Percentiles rank a stretch among this genome's conserved stretches.
phyloP scores from a whole-genome alignment of 2,888 invertebrate species.

The Ormyrus pomaceus region DNA sequence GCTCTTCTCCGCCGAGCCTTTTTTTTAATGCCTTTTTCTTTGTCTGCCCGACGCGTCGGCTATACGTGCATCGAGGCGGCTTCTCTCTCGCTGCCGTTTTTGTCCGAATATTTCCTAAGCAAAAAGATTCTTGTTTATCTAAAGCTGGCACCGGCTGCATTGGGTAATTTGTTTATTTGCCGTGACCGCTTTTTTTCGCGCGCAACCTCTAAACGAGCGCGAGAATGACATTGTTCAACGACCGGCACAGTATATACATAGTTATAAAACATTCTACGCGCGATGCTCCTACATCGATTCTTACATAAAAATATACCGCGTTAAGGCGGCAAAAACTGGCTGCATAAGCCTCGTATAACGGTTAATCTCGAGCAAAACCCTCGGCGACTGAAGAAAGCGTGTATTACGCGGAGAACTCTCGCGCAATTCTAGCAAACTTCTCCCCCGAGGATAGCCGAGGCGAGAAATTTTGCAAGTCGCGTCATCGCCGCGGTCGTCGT shows the following conservation, averaged over 20 bases:
- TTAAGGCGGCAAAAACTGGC: too few relatives aligned
- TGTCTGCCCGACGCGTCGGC: conserved; percentile 12
- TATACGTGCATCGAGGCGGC: background rate
- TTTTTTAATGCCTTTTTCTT: conserved; percentile 33
- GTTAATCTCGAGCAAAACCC: too few relatives aligned
- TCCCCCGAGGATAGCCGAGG: background rate
- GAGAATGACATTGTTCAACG: conserved; percentile 31
- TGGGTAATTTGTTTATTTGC: background rate
- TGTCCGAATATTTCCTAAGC: too few relatives aligned
- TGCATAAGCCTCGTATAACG: too few relatives aligned
- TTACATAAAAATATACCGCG: too few relatives aligned
- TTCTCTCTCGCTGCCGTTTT: background rate
- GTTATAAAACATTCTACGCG: background rate
- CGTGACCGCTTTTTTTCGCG: conserved; percentile 26
- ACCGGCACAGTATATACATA: conserved; percentile 2
- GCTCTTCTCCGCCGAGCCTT: background rate
- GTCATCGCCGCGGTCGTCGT: background rate
- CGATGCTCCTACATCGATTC: too few relatives aligned
- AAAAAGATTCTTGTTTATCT: too few relatives aligned
- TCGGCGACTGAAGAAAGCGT: too few relatives aligned
- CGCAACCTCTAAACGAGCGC: conserved; percentile 3
- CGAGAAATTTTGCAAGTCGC: conserved; percentile 39
- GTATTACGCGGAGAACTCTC: too few relatives aligned
- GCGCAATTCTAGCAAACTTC: too few relatives aligned
- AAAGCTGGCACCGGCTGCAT: background rate